These are phyloP conservation scores for Eurois occulta DNA, from an alignment of 2,888 invertebrate genomes.

Conservation along the genomic window DNA sequence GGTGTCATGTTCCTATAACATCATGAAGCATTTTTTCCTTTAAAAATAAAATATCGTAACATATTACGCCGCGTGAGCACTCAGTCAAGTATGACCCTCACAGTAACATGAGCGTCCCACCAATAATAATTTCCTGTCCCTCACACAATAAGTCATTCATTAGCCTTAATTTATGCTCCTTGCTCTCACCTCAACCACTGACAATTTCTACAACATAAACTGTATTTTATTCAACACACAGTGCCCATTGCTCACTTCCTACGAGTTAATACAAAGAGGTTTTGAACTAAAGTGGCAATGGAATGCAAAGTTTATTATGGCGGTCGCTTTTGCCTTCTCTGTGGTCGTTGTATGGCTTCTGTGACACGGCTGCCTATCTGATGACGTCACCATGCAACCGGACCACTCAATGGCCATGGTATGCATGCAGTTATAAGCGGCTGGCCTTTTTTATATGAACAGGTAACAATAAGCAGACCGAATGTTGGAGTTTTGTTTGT, in stretches of 20 bases:
- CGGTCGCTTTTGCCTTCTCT: slow-evolving; percentile 71
- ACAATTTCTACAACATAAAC: slow-evolving; percentile 73
- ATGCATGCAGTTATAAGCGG: slow-evolving; percentile 71
- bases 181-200: slow-evolving; percentile 83
- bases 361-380: slow-evolving; percentile 84
- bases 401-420: slow-evolving; percentile 81
- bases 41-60: slow-evolving; percentile 19
- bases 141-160: slow-evolving; percentile 89
- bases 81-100: slow-evolving; percentile 71
- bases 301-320: slow-evolving; percentile 73
- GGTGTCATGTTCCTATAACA: slow-evolving; percentile 6
- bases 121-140: slow-evolving; percentile 89
- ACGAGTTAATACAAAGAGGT: slow-evolving; percentile 62
- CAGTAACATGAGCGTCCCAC: slow-evolving; percentile 79
- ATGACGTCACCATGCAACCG: slow-evolving; percentile 84
- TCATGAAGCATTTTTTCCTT: neutral
- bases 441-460: slow-evolving; percentile 63
- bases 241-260: slow-evolving; percentile 71
- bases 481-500: slow-evolving; percentile 24
- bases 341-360: slow-evolving; percentile 83
- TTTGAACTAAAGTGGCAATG: slow-evolving; percentile 78
- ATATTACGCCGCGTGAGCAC: slow-evolving; percentile 30
- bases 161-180: slow-evolving; percentile 89
- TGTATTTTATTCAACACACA: slow-evolving; percentile 63
- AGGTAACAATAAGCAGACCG: slow-evolving; percentile 59